phyloP scores from a whole-genome alignment of 2,113 vertebrate species.

The Boulengeromyrus knoepffleri region DNA sequence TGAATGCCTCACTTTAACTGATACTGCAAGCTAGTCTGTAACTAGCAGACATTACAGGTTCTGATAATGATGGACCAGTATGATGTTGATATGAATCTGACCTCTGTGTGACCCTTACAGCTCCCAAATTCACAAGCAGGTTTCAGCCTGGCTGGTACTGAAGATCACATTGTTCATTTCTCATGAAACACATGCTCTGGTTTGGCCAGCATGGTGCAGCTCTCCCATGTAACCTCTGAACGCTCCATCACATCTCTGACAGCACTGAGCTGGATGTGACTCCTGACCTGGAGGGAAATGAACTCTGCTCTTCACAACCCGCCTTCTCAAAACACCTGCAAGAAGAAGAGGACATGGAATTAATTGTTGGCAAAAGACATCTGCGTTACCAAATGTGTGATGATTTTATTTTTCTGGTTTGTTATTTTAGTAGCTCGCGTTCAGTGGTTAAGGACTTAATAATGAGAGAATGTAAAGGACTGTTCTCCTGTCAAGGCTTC shows the following conservation, averaged over 20 bases:
- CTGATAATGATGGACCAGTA: not conserved
- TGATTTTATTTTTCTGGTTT: not conserved
- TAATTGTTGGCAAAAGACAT: not conserved
- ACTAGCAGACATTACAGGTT: not conserved
- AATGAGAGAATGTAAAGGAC: not conserved
- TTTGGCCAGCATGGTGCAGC: not conserved
- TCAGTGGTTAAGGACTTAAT: not conserved
- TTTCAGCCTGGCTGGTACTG: not conserved
- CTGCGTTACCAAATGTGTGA: not conserved
- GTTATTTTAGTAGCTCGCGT: not conserved
- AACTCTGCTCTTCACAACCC: not conserved
- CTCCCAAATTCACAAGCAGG: not conserved
- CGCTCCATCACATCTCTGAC: not conserved
- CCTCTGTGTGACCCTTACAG: not conserved
- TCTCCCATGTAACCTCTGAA: not conserved
- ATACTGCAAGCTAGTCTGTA: not conserved
- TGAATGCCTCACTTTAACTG: not conserved
- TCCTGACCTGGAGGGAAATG: not conserved
- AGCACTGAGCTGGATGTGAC: not conserved
- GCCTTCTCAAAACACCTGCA: not conserved
- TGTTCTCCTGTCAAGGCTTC: not conserved
- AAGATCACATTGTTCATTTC: not conserved
- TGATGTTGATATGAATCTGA: not conserved
- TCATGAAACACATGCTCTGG: not conserved
- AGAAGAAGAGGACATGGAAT: not conserved